These are phyloP conservation scores for Callithrix jacchus DNA, from an alignment of 2,113 vertebrate species.

Conservation along the genomic window DNA sequence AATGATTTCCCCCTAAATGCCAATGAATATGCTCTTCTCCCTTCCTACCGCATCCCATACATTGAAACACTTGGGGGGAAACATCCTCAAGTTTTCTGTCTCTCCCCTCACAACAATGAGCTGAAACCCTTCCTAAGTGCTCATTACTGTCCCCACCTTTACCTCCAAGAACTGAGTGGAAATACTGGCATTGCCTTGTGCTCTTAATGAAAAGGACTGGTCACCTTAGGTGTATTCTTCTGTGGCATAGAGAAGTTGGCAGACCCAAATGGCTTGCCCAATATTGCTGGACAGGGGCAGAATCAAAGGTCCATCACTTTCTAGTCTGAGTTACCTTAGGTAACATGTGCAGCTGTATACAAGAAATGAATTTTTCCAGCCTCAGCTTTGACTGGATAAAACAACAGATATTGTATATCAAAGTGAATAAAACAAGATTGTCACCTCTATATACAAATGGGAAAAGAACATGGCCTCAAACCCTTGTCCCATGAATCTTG, in stretches of 20 bases:
- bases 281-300: neutral
- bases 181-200: neutral
- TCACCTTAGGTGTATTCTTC: neutral
- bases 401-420: neutral
- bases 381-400: neutral
- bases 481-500: neutral
- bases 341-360: neutral
- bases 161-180: neutral
- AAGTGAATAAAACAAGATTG: neutral
- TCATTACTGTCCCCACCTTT: neutral
- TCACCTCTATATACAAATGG: neutral
- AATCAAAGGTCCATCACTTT: neutral
- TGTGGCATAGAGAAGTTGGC: neutral
- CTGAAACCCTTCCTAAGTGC: neutral
- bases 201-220: neutral
- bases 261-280: neutral
- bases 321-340: neutral
- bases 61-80: neutral
- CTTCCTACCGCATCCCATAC: neutral
- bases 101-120: neutral
- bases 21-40: neutral
- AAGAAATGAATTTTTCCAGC: neutral
- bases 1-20: neutral
- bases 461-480: neutral
- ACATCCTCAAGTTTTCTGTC: neutral